phyloP scores from a whole-genome alignment of 2,113 vertebrate genomes.

The Chitala chitala region DNA sequence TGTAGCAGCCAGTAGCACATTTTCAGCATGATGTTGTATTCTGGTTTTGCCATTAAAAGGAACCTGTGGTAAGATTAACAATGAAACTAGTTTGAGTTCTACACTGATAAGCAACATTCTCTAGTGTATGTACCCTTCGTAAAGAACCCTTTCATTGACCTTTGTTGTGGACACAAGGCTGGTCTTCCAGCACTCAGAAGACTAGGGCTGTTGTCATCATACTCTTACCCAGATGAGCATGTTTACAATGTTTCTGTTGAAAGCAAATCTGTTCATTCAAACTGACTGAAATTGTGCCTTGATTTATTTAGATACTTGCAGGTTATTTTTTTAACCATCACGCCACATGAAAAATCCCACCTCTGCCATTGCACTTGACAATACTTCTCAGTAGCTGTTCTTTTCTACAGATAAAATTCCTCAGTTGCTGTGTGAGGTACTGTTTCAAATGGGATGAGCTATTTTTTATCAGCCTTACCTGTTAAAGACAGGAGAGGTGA shows the following conservation, averaged over 20 bases:
- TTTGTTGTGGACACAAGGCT: neutral
- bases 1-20: constrained; percentile 33
- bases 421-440: neutral
- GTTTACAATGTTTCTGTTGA: constrained; percentile 2
- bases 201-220: neutral
- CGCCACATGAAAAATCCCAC: neutral
- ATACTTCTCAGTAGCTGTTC: neutral
- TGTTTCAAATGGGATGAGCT: neutral
- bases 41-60: neutral
- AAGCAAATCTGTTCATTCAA: neutral
- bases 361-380: neutral
- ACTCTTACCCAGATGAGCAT: neutral
- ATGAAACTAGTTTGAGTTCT: constrained; percentile 8
- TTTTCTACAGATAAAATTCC: neutral
- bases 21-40: constrained; percentile 26
- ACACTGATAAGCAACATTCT: neutral
- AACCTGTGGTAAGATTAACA: neutral
- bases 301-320: constrained; percentile 57
- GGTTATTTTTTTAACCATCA: constrained; percentile 26
- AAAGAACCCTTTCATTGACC: constrained; percentile 7
- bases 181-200: neutral
- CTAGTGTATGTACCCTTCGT: neutral
- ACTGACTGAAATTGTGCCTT: constrained; percentile 61
- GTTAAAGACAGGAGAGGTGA: neutral
- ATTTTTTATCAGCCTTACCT: neutral